Evolutionary conservation across 1,140 invertebrate genomes (phyloP), one percentile per base, ranked within the genome.

Genomic region (Watersipora subatra): DNA sequence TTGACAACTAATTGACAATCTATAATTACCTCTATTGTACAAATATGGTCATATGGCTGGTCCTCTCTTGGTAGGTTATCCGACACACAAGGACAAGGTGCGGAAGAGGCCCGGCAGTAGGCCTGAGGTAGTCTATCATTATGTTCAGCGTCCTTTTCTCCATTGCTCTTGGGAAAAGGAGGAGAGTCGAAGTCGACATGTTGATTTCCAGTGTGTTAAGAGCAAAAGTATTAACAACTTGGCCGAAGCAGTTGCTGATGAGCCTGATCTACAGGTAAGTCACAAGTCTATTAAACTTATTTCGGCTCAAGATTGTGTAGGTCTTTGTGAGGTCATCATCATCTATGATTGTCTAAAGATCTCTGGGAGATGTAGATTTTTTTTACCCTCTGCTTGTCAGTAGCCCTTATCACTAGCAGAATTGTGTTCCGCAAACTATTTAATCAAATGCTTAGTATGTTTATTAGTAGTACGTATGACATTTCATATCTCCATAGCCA

Each of bases 121-220:
- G 34, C 88, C 91, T 1, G 84, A 82, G 80, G 96, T 98, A 0
- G 96, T 98, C 68, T 99, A 99, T 81, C 98, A 98, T 80, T 99
- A 99, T 78, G 95, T 99, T 0, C 97, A 99, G 76, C 83, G 97
- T n/a, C 96, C 97, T 0, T 99, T 99, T 77, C 92, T 99, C 57
- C 92, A 96, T 72, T 97, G 99, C 92, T 98, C 94, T 0, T 99
- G 97, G 97, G 97, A 99, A 77, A 99, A 99, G 72, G 95, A 99
- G 75, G 97, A 99, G 77, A 94, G 94, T 0, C 97, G 97, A 75
- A 96, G 92, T 77, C 86, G 97, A 2, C 97, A 99, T 79, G 97
- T 99, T 0, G 97, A 99, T 79, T 99, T 99, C 78, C 85, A 86
- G 79, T 82, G 81, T 70, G 78, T 82, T 12, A 80, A 79, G 61